Evolutionary conservation across 2,797 vertebrate genomes (phyloP), one percentile per base, ranked within the genome.

Genomic region (Sardinella longiceps): DNA sequence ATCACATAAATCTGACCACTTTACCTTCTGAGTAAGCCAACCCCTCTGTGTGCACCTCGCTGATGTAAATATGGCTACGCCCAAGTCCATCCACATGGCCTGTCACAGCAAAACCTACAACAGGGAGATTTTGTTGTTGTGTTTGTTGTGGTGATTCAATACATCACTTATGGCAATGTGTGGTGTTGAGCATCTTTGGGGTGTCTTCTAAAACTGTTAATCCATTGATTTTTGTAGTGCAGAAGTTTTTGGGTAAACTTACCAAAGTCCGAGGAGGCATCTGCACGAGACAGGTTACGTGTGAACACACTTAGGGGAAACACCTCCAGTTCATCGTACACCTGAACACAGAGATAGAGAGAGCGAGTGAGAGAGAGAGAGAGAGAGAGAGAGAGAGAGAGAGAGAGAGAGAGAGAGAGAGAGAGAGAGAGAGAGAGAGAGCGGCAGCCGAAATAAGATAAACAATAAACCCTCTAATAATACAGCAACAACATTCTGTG

Each of bases 1-100:
- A n/a, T n/a, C n/a, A n/a, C n/a, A n/a, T n/a, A n/a, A 82, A 80
- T 60, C 28, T 18, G 37, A 50, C 33, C 43, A 56, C n/a, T 2
- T 46, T 91, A 98, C 97, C 97, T 94, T 96, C 94, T 70, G 92
- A 89, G 30, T 94, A 96, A 0, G 97, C 96, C 91, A 94, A 87
- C 83, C 97, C 95, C n/a, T 93, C 93, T 0, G 95, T 94, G 77
- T 96, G 94, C 46, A 98, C 96, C 30, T 98, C 96, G 15, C 97
- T 98, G 85, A 98, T 91, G 82, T 94, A 96, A 80, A 99, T 95
- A 84, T 91, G 95, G 77, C 94, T 96, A 46, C 87, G 92, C 77
- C 82, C 86, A n/a, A 83, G 45, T 7, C 81, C 87, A 58, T 87
- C 87, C 20, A 87, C 87, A 20, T 89, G 87, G 4, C 87, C 86